Conservation (phyloP, 2,113 vertebrate genomes). For the Lonchura striata region DNA sequence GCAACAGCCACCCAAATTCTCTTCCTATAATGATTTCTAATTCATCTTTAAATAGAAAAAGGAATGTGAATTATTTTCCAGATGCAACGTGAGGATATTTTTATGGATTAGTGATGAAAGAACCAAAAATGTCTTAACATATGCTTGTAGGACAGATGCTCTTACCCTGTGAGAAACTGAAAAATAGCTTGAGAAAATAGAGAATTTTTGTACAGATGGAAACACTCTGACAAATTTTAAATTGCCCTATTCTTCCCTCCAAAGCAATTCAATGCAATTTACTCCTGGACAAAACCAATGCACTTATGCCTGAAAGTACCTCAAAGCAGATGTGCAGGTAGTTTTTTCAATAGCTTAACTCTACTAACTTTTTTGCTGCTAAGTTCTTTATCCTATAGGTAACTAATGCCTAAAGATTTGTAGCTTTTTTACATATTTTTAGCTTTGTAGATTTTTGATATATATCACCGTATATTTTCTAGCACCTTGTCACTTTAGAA, state of each 20-base stretch:
- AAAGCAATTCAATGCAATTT: not conserved
- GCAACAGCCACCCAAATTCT: not conserved
- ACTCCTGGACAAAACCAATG: not conserved
- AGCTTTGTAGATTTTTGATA: not conserved
- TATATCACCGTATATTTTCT: not conserved
- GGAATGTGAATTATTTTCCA: not conserved
- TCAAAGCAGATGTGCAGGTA: not conserved
- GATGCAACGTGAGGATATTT: not conserved
- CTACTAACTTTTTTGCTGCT: not conserved
- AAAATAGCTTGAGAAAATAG: not conserved
- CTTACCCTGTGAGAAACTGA: not conserved
- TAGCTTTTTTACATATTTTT: not conserved
- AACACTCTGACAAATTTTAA: not conserved
- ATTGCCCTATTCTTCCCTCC: not conserved
- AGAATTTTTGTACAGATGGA: not conserved
- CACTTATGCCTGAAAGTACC: not conserved
- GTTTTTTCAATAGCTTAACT: not conserved
- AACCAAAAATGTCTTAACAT: not conserved
- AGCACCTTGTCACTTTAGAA: not conserved
- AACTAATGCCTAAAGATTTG: not conserved
- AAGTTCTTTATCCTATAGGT: not conserved
- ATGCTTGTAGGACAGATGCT: not conserved
- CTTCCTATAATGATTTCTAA: not conserved
- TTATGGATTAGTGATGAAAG: not conserved
- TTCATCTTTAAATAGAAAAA: slow-evolving; percentile 23